Evolutionary conservation across 2,888 invertebrate species (phyloP), one percentile per base, ranked within the genome.

Genomic region (Drosophila eohydei): DNA sequence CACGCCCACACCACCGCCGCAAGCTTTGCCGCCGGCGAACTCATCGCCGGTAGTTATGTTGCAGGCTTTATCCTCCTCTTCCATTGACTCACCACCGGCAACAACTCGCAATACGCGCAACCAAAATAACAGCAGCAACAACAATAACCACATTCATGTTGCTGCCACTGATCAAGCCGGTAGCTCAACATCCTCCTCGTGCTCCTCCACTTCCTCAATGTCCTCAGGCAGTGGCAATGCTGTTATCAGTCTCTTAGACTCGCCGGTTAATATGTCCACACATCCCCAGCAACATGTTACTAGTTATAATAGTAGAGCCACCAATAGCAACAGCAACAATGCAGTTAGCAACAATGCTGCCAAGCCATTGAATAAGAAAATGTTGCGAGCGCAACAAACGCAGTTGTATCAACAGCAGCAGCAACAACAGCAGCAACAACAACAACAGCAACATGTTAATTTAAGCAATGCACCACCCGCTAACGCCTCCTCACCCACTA

Each of bases 361-460:
- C 52, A 84, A 90, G 68, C 92, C 92, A 12, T 74, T 92, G 28
- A 93, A 93, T 80, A 93, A 93, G 60, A 93, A 93, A 87, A 86
- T 92, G 87, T 70, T 92, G 75, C 91, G 92, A 62, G 92, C 92
- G 2, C 93, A 93, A 70, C 93, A 92, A 72, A 83, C 91, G 48
- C 92, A 89, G 66, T 32, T 91, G 64, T 90, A 88, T 71, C 88
- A 91, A 16, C 86, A 89, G 30, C 86, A 88, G 8, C 80, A 81
- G 14, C 78, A 77, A 2, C 74, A 77, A 2, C 75, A 81, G 1
- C 74, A 78, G 0, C 80, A 81, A 16, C 78, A 77, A 1, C 71
- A 77, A 1, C 75, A 82, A 1, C 74, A 78, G 2, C 80, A 81
- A 52, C 64, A 30, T 61, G 51, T 57, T 64, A 63, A 44, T 62